phyloP scores from a whole-genome alignment of 2,113 vertebrate species.

The Saguinus midas region DNA sequence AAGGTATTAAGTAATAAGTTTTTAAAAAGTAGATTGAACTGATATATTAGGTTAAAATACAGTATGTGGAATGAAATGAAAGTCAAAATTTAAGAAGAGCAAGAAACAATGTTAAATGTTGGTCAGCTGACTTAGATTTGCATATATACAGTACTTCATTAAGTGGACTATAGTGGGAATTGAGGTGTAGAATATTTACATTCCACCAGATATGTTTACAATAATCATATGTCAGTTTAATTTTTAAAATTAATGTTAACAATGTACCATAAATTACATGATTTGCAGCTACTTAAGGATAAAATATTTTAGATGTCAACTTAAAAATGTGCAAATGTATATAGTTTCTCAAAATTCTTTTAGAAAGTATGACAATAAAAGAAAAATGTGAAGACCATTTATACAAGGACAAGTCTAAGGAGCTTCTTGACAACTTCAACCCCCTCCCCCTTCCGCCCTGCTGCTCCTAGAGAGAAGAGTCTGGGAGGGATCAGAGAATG shows the following conservation, averaged over 20 bases:
- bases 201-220: not conserved
- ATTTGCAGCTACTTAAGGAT: not conserved
- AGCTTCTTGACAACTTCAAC: not conserved
- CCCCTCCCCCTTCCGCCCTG: too few species aligned
- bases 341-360: not conserved
- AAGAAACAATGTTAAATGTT: not conserved
- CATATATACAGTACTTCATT: not conserved
- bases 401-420: not conserved
- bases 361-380: not conserved
- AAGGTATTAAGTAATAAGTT: not conserved
- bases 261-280: not conserved
- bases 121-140: not conserved
- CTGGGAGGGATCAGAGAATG: not conserved
- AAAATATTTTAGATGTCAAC: not conserved
- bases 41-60: not conserved
- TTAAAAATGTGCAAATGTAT: not conserved
- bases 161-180: not conserved
- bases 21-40: not conserved
- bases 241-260: constrained; percentile 6
- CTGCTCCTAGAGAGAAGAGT: not conserved
- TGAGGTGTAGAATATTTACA: not conserved
- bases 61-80: not conserved
- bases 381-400: not conserved
- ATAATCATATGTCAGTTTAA: not conserved
- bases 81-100: constrained; percentile 9